phyloP scores from a whole-genome alignment of 2,888 invertebrate genomes.

The Aethes cnicana region DNA sequence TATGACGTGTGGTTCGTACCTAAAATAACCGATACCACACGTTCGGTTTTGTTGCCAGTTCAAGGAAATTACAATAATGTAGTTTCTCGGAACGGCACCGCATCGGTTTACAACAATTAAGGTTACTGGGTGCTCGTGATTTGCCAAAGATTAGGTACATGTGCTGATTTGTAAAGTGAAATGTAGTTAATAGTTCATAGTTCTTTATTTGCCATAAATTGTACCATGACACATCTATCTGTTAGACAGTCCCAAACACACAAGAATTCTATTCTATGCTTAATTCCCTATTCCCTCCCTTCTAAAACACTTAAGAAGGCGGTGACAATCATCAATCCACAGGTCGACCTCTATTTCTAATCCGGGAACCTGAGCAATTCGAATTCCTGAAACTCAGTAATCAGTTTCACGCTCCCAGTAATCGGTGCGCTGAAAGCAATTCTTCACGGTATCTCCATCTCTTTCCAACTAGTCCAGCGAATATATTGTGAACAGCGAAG shows the following conservation, averaged over 20 bases:
- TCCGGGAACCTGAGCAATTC: no score
- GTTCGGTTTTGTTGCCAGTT: not conserved
- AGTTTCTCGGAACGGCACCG: constrained; percentile 3
- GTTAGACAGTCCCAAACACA: no score
- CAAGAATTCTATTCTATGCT: no score
- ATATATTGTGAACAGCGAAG: constrained; percentile 7
- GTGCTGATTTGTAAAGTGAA: no score
- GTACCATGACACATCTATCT: no score
- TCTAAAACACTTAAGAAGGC: no score
- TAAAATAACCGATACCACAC: not conserved
- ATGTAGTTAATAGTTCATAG: no score
- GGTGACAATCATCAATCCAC: no score
- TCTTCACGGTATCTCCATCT: not conserved
- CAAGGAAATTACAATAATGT: not conserved
- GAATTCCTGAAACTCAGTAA: no score
- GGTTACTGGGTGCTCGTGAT: constrained; percentile 22
- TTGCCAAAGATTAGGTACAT: constrained; percentile 3
- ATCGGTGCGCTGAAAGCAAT: not conserved
- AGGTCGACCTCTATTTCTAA: no score
- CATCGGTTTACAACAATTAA: constrained; percentile 13
- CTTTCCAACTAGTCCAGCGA: not conserved
- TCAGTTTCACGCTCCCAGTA: not conserved
- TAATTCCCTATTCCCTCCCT: no score
- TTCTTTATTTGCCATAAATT: no score
- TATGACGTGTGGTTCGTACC: not conserved